Evolutionary conservation across 92 coral and sea anemone species (phyloP), one percentile per base, ranked within the genome.

Genomic region (Paragorgia papillata): DNA sequence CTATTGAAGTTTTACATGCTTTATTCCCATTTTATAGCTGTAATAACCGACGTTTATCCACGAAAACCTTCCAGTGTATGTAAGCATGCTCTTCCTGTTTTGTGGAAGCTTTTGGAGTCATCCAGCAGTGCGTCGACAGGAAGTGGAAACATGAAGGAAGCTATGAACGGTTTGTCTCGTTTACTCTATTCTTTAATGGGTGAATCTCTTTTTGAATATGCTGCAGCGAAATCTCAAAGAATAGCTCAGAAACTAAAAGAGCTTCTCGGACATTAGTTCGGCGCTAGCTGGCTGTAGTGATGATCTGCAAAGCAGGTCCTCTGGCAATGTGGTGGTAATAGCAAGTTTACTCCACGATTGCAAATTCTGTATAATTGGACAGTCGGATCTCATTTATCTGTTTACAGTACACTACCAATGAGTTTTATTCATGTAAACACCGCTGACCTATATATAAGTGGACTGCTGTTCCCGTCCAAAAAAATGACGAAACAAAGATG

Each of bases 171-270:
- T 21, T 81, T 94, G 20, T 68, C 98, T 7, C 77, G 29, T 20
- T 60, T 80, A 46, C 85, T 94, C 14, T 83, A 94, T 66, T 90
- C 98, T n/a, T 85, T 89, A 44, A 88, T 94, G 96, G 98, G 98
- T 0, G 81, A 86, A 10, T 39, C 82, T 10, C 69, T 94, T 50
- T 51, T 77, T 27, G 97, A 94, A 31, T 91, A 88, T 55, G 90
- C 96, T 14, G 76, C 91, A 19, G 76, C 83, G 15, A 92, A 94
- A 68, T 66, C 82, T 3, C 97, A 96, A 3, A 85, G 91, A 73
- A 76, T 90, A 78, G 88, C 83, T 35, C 96, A 90, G 54, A 83
- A 79, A 64, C 79, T 94, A 31, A 89, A 79, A 73, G 91, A 94
- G 32, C 83, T 90, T 27, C 77, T 88, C 29, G 90, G 29, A 21